Base-by-base conservation (phyloP, 30 jellyfish, hydroid and myxozoan genomes). In the Hydractinia symbiolongicarpus region DNA sequence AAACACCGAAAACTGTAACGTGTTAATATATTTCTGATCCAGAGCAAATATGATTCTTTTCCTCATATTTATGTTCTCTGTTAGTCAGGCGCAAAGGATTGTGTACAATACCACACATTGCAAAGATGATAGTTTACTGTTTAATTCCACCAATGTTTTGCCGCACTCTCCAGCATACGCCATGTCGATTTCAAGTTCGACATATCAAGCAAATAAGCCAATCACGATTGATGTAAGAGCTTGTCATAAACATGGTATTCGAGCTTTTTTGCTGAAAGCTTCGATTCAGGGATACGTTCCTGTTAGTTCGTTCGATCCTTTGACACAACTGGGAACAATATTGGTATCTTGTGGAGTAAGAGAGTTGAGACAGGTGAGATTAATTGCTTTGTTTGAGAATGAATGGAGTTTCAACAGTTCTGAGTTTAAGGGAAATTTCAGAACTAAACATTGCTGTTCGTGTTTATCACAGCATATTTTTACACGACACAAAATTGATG, bases 31-130 rank as follows among this genome's bases (percentile, higher is more conserved):
- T 30, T 30, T 30, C 44, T 30, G 2, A 30, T 30, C 2, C 44
- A 30, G 44, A 30, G 44, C 44, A 30, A 30, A 30, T 30, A 30
- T 30, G 44, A 30, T 30, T 30, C 44, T 30, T 30, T 30, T 30
- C 44, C 2, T 30, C 44, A 30, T 30, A 30, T 30, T 30, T 30
- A 30, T 30, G 44, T 30, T 30, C 44, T 30, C 74, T 6, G 16
- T 64, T 44, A 7, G 19, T 6, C 40, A 8, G 16, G 17, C 52
- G 4, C 74, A 64, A 64, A 64, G 17, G 4, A 64, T 64, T 64
- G 74, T 64, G 7, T 64, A 64, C 74, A 64, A 64, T 64, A 64
- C 74, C 19, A 64, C 74, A n/a, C 74, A 64, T 64, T 64, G 74
- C 74, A 44, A 51, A 64, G 52, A 51, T 51, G 74, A 51, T n/a